Evolutionary conservation across 2,113 vertebrate genomes (phyloP).

Genomic region (Maccullochella peelii): DNA sequence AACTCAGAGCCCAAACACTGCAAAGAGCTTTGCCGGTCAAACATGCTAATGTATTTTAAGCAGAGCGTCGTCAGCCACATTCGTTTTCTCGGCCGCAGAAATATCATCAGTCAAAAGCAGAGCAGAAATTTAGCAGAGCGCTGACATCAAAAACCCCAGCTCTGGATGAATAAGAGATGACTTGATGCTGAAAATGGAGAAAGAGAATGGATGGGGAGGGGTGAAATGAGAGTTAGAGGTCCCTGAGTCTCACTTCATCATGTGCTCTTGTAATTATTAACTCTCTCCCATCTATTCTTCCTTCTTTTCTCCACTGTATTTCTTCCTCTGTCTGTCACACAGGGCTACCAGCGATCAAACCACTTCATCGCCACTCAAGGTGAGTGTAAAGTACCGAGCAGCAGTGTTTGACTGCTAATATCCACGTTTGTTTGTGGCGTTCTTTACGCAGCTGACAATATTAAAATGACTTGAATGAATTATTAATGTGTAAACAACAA

Average conservation of each 20-base stretch:
- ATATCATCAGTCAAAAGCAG: constrained; percentile 22
- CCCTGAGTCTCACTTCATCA: constrained; percentile 39
- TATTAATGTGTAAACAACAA: constrained; percentile 56
- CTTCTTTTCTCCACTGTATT: background rate
- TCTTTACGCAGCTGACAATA: constrained; percentile 20
- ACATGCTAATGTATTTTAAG: constrained; percentile 24
- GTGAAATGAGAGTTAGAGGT: constrained; percentile 48
- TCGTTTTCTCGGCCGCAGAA: constrained; percentile 20
- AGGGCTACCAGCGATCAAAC: constrained; percentile 97
- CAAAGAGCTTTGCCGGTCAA: constrained; percentile 19
- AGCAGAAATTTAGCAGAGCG: constrained; percentile 29
- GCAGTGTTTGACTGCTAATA: background rate
- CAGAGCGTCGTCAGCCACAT: constrained; percentile 7
- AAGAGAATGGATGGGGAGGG: constrained; percentile 45
- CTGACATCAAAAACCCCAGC: constrained; percentile 26
- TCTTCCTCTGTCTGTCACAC: constrained; percentile 73
- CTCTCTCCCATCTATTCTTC: constrained; percentile 21
- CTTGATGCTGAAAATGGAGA: constrained; percentile 50
- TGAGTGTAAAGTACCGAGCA: constrained; percentile 75
- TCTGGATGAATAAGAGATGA: constrained; percentile 61
- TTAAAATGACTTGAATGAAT: constrained; percentile 49
- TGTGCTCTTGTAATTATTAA: constrained; percentile 56
- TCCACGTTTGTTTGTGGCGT: background rate
- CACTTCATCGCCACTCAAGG: constrained; percentile 99
- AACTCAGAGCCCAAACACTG: background rate